Conservation (phyloP, 2,797 vertebrate species). For the Atherinosoma microstoma region DNA sequence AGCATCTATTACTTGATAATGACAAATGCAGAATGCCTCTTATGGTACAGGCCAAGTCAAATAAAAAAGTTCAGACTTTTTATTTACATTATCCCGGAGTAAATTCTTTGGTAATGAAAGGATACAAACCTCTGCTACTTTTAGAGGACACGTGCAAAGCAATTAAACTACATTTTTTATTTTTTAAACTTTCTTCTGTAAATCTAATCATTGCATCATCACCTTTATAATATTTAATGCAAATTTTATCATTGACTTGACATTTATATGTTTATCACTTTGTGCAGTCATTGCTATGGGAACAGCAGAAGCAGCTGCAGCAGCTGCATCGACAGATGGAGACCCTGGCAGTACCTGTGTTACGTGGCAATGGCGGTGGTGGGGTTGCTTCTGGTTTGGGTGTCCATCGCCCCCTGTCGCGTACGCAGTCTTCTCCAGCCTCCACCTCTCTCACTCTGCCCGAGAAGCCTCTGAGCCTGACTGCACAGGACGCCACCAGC, state of each 20-base stretch:
- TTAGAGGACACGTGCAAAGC: no score
- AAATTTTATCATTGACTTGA: background rate
- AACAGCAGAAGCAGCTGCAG: constrained; percentile 90
- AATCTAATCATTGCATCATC: background rate
- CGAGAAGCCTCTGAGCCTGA: constrained; percentile 81
- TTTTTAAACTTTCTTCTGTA: background rate
- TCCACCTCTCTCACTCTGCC: constrained; percentile 88
- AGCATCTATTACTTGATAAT: background rate
- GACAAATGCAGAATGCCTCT: background rate
- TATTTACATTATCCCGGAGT: background rate
- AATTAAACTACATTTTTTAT: no score
- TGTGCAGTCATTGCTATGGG: constrained; percentile 89
- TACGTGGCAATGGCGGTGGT: constrained; percentile 51
- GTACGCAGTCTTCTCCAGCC: constrained; percentile 93
- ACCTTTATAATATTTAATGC: background rate
- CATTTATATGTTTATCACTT: background rate
- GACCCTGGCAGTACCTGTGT: constrained; percentile 83
- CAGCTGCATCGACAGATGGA: constrained; percentile 89
- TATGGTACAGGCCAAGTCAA: background rate
- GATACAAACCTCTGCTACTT: background rate
- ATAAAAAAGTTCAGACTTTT: background rate
- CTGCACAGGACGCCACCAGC: constrained; percentile 89
- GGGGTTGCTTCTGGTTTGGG: constrained; percentile 39
- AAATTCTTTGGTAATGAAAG: background rate
- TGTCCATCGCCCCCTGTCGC: constrained; percentile 88